A percentile compares a stretch with the other conserved stretches of the same genome.
Evolutionary conservation across 2,113 vertebrate genomes (phyloP).

Genomic region (Istiophorus platypterus): DNA sequence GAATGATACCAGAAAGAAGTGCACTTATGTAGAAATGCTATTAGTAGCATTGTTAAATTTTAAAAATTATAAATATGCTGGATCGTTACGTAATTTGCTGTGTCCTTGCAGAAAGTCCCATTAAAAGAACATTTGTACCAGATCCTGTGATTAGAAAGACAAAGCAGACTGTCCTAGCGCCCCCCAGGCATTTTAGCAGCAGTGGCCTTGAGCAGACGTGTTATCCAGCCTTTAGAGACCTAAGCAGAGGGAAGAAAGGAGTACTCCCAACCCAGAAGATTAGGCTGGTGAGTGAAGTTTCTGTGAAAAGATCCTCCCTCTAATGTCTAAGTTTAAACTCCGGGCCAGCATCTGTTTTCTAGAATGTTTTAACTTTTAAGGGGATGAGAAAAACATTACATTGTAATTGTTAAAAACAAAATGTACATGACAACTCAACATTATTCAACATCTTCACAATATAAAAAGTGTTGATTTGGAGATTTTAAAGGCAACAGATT

Average conservation of each 20-base stretch:
- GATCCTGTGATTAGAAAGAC: conserved; percentile 21
- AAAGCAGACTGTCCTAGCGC: conserved; percentile 27
- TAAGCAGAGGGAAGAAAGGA: background rate
- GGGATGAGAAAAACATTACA: background rate
- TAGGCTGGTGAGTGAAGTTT: conserved; percentile 28
- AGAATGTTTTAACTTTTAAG: background rate
- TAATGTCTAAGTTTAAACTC: conserved; percentile 12
- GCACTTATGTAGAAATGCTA: background rate
- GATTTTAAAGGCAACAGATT: background rate
- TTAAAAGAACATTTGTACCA: conserved; percentile 6
- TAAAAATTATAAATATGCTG: background rate
- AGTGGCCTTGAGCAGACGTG: conserved; percentile 40
- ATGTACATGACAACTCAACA: background rate
- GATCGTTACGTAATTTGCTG: background rate
- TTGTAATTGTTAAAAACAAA: background rate
- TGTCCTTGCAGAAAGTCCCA: conserved; percentile 7
- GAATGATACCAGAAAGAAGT: background rate
- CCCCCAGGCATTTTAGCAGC: conserved; percentile 38
- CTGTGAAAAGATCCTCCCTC: conserved; percentile 12
- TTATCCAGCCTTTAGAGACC: conserved; percentile 34
- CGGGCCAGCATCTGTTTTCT: conserved; percentile 13
- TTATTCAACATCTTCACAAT: background rate
- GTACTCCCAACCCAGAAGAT: conserved; percentile 22
- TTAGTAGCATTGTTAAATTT: background rate
- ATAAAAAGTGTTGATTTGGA: background rate